Percentiles rank a stretch among this genome's conserved stretches.
Conservation (phyloP, 2,797 vertebrate species). For the Eulemur albifrons region DNA sequence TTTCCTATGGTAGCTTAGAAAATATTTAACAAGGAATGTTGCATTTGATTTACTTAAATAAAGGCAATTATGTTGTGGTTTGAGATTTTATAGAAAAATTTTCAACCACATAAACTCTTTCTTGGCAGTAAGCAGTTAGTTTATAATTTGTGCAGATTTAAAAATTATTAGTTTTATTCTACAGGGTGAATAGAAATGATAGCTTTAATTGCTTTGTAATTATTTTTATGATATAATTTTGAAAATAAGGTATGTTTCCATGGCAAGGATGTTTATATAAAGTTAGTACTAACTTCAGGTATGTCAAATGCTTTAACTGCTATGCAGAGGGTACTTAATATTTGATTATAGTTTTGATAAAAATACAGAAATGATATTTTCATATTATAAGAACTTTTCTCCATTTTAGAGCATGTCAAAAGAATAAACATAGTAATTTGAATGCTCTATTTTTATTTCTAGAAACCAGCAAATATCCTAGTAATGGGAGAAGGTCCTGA, state of each 20-base stretch:
- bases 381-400: conserved; percentile 53
- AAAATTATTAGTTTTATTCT: conserved; percentile 28
- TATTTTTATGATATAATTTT: conserved; percentile 64
- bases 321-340: conserved; percentile 46
- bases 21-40: conserved; percentile 28
- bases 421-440: conserved; percentile 71
- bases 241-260: conserved; percentile 56
- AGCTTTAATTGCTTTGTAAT: conserved; percentile 60
- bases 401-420: conserved; percentile 75
- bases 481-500: conserved; percentile 99
- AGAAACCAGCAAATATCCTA: conserved; percentile 99
- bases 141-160: conserved; percentile 47
- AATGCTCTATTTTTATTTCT: conserved; percentile 84
- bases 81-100: conserved; percentile 50
- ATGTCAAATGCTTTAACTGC: conserved; percentile 56
- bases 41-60: conserved; percentile 9
- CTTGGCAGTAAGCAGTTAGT: neutral
- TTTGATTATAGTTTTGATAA: conserved; percentile 54
- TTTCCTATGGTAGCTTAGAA: neutral
- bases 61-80: conserved; percentile 32
- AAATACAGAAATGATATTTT: conserved; percentile 62
- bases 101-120: conserved; percentile 6
- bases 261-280: conserved; percentile 50
- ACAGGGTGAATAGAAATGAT: conserved; percentile 39
- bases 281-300: conserved; percentile 53